Base-by-base conservation (phyloP, 2,888 invertebrate species). In the Plagodis pulveraria region DNA sequence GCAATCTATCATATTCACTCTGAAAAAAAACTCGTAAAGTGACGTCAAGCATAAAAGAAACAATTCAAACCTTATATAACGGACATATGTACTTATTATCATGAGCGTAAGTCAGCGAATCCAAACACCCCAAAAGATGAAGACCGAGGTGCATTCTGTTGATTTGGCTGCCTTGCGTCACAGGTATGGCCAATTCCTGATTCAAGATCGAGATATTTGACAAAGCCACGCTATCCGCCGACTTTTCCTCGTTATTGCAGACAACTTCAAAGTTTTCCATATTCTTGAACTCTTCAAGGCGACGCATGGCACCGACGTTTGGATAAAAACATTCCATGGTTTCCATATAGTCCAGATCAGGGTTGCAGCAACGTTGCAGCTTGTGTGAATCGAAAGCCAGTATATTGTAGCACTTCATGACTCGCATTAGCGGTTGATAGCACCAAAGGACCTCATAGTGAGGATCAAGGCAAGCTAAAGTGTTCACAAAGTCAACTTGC, bases 371-470 rank as follows among this genome's bases (percentile, higher is more conserved):
- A n/a, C 86, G 76, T 45, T 87, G 89, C 0, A 87, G 72, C 64
- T 88, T 88, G 59, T 89, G 87, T 0, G 94, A 94, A 78, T 98
- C 97, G 52, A 96, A 95, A 0, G 96, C 96, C 50, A 98, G 93
- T 6, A 98, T 96, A 83, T 98, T 98, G 86, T 96, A 97, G 76
- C 97, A 97, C 58, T 94, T 94, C 72, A 98, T 93, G 40, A 94
- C 81, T 49, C 90, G 86, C 82, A 85, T 95, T 35, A 94, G 89
- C 0, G 96, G 95, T 80, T 96, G 95, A 72, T 96, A 99, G 71
- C 97, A 96, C 99, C 99, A 99, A 1, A 99, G 91, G 0, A 98
- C 96, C 86, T 99, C 98, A 86, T 98, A 98, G 53, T 96, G 93
- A 0, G 98, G 98, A 90, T 99, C 99, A 73, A 99, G 93, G 74